Evolutionary conservation across 2,888 invertebrate species (phyloP), one percentile per base, ranked within the genome.

Genomic region (Meloe dianella): DNA sequence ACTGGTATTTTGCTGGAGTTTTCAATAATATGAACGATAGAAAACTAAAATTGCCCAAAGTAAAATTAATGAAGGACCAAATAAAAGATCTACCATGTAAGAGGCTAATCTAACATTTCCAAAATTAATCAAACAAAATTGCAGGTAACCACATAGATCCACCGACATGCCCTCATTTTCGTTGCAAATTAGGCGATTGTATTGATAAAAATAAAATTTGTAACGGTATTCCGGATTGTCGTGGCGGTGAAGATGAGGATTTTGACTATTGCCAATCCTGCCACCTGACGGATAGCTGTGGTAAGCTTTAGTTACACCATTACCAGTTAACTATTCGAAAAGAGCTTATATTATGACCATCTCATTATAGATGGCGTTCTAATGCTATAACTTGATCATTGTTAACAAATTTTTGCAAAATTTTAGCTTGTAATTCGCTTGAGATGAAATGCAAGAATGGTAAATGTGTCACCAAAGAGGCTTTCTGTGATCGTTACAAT

Each of bases 1-100:
- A 90, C 22, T 93, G 93, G 92, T 91, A 89, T 79, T 92, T 92
- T 0, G 87, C 89, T 5, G 91, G 91, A 0, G 85, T 90, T 9
- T 93, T 89, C 75, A 84, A 86, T 14, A 47, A 32, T 10, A 5
- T 63, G 2, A 89, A 89, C 64, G 84, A 85, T 54, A 83, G 27
- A 14, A 14, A 27, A 85, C 73, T 88, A 89, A 8, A 65, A 84
- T 24, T 35, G 10, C 60, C 35, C 22, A 30, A 38, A 41, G 9
- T 60, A 7, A 38, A 38, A 9, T 20, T 27, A 30, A 58, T 27
- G 4, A 12, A 63, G 30, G 20, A 56, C 20, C 4, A 12, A 17
- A 54, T 61, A 7, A 17, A 17, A 14, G 20, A 35, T 54, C 9
- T 27, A 27, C 14, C 14, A 54, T 27, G 24, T 27, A 24, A 14